A percentile compares a stretch with the other conserved stretches of the same genome.
These are phyloP conservation scores for Albula goreensis DNA, from an alignment of 2,113 vertebrate genomes.

Conservation along the genomic window DNA sequence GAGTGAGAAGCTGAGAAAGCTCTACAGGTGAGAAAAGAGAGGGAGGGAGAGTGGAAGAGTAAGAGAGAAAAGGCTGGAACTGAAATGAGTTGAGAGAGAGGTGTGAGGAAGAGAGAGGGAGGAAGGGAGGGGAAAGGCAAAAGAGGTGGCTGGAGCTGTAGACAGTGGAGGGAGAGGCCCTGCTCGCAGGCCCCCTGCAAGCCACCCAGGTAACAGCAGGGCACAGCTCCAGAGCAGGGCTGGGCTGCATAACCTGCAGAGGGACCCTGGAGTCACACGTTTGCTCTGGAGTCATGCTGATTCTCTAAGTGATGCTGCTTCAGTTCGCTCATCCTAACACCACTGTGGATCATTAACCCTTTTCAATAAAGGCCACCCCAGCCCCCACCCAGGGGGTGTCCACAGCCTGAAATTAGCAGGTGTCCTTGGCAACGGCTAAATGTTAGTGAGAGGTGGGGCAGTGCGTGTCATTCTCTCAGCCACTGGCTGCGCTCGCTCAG, in stretches of 20 bases:
- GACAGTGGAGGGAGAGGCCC: neutral
- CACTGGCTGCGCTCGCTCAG: too few relatives aligned
- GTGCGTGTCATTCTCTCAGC: neutral
- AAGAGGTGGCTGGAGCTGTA: neutral
- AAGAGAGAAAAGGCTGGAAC: too few relatives aligned
- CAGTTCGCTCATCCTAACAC: neutral
- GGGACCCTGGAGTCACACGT: too few relatives aligned
- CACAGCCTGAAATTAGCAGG: conserved; percentile 3
- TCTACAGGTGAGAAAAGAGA: too few relatives aligned
- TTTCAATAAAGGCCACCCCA: neutral
- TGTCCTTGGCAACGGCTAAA: neutral
- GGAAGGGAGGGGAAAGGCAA: neutral
- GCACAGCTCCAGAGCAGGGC: too few relatives aligned
- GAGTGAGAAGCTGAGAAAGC: too few relatives aligned
- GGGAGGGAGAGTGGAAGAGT: too few relatives aligned
- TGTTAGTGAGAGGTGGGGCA: neutral
- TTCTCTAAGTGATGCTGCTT: neutral
- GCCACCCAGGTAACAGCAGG: too few relatives aligned
- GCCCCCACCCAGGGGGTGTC: neutral
- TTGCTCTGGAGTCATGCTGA: too few relatives aligned
- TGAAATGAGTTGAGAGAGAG: too few relatives aligned
- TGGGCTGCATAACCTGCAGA: too few relatives aligned
- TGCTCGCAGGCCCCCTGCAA: too few relatives aligned
- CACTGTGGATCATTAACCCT: neutral
- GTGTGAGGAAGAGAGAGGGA: neutral